Conservation (phyloP, 2,888 invertebrate genomes). For the Trichacis sp. region DNA sequence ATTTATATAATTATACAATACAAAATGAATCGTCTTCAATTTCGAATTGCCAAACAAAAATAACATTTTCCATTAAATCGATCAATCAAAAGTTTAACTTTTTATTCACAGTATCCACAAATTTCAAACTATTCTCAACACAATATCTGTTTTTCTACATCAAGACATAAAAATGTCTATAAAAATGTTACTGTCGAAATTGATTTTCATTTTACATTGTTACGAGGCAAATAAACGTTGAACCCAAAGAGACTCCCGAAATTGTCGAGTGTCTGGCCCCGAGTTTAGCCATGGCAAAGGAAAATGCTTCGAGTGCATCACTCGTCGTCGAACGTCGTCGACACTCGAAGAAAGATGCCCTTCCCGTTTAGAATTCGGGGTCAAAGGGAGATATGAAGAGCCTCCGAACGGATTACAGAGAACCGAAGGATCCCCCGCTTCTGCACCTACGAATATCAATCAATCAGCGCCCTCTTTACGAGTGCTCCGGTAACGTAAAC, state of each 20-base stretch:
- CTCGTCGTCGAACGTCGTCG: not conserved
- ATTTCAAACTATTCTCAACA: no score
- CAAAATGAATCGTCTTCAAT: no score
- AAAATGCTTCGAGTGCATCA: conserved; percentile 51
- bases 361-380: conserved; percentile 35
- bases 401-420: conserved; percentile 31
- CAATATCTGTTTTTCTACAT: no score
- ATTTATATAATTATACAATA: no score
- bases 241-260: not conserved
- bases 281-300: conserved; percentile 7
- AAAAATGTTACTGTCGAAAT: no score
- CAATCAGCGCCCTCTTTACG: conserved; percentile 61
- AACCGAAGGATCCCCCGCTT: conserved; percentile 10
- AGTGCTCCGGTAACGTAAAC: conserved; percentile 51
- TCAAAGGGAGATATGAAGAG: conserved; percentile 40
- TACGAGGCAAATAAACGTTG: not conserved
- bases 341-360: conserved; percentile 20
- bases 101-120: no score
- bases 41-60: no score
- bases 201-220: not conserved
- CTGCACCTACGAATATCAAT: conserved; percentile 57
- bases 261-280: not conserved
- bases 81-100: no score
- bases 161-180: no score
- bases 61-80: no score